phyloP scores from a whole-genome alignment of 2,797 vertebrate species.

The Characodon lateralis region DNA sequence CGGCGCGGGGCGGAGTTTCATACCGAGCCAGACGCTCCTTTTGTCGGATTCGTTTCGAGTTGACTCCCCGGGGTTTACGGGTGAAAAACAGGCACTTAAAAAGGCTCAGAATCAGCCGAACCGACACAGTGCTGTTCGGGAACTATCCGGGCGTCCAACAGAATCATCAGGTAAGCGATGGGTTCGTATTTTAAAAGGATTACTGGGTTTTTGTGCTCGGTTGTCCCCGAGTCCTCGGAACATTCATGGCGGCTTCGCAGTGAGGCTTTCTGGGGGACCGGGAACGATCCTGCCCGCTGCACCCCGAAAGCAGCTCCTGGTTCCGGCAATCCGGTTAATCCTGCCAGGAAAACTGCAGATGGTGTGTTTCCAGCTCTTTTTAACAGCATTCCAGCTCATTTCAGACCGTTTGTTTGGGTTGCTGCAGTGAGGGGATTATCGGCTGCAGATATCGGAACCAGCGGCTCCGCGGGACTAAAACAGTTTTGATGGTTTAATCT shows the following conservation, averaged over 20 bases:
- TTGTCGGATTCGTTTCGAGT: conserved; percentile 85
- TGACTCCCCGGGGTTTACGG: conserved; percentile 84
- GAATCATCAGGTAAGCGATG: conserved; percentile 70
- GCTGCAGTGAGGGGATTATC: conserved; percentile 25
- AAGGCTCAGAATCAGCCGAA: conserved; percentile 45
- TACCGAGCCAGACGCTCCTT: conserved; percentile 87
- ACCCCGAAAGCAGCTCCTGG: not conserved
- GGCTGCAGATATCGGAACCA: conserved; percentile 31
- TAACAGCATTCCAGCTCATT: not conserved
- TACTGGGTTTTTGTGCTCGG: conserved; percentile 64
- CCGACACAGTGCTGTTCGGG: conserved; percentile 35
- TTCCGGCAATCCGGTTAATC: not conserved
- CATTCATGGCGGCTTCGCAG: conserved; percentile 84
- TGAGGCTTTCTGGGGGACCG: conserved; percentile 76
- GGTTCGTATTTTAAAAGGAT: conserved; percentile 50
- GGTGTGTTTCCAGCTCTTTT: not conserved
- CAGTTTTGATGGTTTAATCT: not conserved
- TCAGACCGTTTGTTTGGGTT: conserved; percentile 22
- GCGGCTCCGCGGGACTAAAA: not conserved
- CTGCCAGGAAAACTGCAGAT: not conserved
- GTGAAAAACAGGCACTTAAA: conserved; percentile 70
- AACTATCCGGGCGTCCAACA: conserved; percentile 19
- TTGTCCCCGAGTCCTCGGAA: conserved; percentile 76
- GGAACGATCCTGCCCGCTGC: conserved; percentile 47
- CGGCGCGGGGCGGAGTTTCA: conserved; percentile 89